A percentile compares a stretch with the other conserved stretches of the same genome.
Conservation (phyloP, 2,888 invertebrate genomes). For the Hypsopygia costalis region DNA sequence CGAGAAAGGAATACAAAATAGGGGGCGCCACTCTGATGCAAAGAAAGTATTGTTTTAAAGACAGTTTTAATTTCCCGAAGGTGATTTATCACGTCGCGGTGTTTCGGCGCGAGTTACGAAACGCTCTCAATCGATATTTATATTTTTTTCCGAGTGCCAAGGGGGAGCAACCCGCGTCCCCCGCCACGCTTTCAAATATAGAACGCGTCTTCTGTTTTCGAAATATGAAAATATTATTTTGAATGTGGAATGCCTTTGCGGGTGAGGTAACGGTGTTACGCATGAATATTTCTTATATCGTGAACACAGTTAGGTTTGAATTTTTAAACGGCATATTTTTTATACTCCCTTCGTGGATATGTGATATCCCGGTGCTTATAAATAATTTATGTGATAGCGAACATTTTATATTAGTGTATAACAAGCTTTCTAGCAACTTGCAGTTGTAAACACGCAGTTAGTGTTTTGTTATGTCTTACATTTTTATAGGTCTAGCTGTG, state of each 20-base stretch:
- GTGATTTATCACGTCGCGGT: constrained; percentile 72
- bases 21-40: constrained; percentile 47
- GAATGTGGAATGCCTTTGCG: constrained; percentile 66
- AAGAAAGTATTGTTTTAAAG: constrained; percentile 76
- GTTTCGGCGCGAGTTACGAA: constrained; percentile 40
- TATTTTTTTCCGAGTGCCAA: constrained; percentile 44
- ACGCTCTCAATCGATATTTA: constrained; percentile 50
- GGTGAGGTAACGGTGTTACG: constrained; percentile 49
- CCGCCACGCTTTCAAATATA: constrained; percentile 73
- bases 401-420: constrained; percentile 5
- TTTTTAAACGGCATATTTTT: constrained; percentile 17
- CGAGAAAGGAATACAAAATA: constrained; percentile 21
- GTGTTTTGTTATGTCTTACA: no score
- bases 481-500: no score
- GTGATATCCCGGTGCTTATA: constrained; percentile 1
- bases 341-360: constrained; percentile 8
- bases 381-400: neutral
- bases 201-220: constrained; percentile 55
- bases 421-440: constrained; percentile 2
- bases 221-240: constrained; percentile 59
- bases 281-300: constrained; percentile 16
- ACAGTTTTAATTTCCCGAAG: constrained; percentile 80
- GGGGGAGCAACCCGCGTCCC: constrained; percentile 64
- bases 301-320: constrained; percentile 15
- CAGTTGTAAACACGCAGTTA: no score